Percentiles rank a stretch among this genome's conserved stretches.
These are phyloP conservation scores for Drosophila ezoana DNA, from an alignment of 2,888 invertebrate genomes.

Conservation along the genomic window DNA sequence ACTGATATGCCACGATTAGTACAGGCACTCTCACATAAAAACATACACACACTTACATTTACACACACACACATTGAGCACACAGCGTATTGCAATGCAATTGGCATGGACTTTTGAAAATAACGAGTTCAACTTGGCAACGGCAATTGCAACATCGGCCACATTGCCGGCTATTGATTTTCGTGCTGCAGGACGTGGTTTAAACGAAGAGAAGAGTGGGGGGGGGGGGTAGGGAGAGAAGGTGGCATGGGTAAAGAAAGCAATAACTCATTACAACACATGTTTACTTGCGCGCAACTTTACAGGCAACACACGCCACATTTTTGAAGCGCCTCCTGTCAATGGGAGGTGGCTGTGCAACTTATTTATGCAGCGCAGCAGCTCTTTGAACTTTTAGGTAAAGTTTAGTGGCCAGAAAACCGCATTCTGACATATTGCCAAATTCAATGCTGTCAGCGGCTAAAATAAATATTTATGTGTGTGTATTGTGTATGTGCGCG, in stretches of 20 bases:
- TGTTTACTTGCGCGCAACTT: slow-evolving; percentile 70
- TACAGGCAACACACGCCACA: slow-evolving; percentile 29
- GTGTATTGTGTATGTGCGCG: slow-evolving; percentile 8
- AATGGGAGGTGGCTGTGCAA: slow-evolving; percentile 36
- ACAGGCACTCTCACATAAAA: slow-evolving; percentile 30
- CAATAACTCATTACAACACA: slow-evolving; percentile 79
- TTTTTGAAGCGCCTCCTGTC: slow-evolving; percentile 9
- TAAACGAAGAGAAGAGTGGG: not conserved
- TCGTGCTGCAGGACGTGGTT: not conserved
- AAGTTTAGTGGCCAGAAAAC: slow-evolving; percentile 66
- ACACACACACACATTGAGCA: slow-evolving; percentile 5
- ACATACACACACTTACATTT: not conserved
- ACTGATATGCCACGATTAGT: slow-evolving; percentile 76
- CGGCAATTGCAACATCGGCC: slow-evolving; percentile 17
- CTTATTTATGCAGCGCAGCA: slow-evolving; percentile 73
- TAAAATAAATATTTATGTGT: slow-evolving; percentile 6
- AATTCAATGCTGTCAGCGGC: slow-evolving; percentile 60
- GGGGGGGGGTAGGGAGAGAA: not conserved
- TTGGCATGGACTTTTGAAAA: slow-evolving; percentile 63
- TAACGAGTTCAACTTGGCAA: slow-evolving; percentile 58
- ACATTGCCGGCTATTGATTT: slow-evolving; percentile 63
- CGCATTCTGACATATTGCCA: slow-evolving; percentile 79
- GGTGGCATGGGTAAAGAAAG: slow-evolving; percentile 48
- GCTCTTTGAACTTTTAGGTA: slow-evolving; percentile 73
- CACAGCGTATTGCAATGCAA: slow-evolving; percentile 50